Percentiles rank a stretch among this genome's conserved stretches.
Evolutionary conservation across 37 sponge, comb jelly and placozoan species (phyloP).

Genomic region (Haliclona indistincta): DNA sequence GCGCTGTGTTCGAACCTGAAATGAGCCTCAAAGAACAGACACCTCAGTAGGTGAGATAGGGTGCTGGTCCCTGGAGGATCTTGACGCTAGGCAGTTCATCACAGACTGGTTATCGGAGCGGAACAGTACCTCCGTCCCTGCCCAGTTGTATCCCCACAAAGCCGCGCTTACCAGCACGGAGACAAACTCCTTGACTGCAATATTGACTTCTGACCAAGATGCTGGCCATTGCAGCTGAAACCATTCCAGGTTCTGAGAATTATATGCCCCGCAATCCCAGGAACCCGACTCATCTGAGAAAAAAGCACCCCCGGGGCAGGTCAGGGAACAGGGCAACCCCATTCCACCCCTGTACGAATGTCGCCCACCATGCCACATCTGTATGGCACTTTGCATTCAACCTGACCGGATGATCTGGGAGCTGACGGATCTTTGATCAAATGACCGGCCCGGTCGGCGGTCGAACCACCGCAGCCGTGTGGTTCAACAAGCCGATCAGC

Average conservation of each 20-base stretch:
- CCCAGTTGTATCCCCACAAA: slow-evolving; percentile 14
- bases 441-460: too few species aligned
- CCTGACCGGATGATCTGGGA: slow-evolving; percentile 9
- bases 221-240: slow-evolving; percentile 13
- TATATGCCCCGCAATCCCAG: slow-evolving; percentile 14
- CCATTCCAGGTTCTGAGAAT: neutral
- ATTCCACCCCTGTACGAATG: slow-evolving; percentile 17
- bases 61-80: neutral
- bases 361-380: slow-evolving; percentile 29
- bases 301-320: neutral
- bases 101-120: slow-evolving; percentile 13
- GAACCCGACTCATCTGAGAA: slow-evolving; percentile 18
- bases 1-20: too few species aligned
- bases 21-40: too few species aligned
- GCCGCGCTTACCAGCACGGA: slow-evolving; percentile 20
- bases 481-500: neutral
- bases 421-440: neutral
- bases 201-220: neutral
- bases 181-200: slow-evolving; percentile 19
- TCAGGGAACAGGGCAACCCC: neutral
- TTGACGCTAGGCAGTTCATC: neutral
- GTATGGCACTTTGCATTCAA: slow-evolving; percentile 9
- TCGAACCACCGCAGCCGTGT: neutral
- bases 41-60: too few species aligned
- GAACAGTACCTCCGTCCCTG: neutral